Percentiles rank a stretch among this genome's conserved stretches.
Evolutionary conservation across 2,888 invertebrate species (phyloP).

Genomic region (Hetaerina titia): DNA sequence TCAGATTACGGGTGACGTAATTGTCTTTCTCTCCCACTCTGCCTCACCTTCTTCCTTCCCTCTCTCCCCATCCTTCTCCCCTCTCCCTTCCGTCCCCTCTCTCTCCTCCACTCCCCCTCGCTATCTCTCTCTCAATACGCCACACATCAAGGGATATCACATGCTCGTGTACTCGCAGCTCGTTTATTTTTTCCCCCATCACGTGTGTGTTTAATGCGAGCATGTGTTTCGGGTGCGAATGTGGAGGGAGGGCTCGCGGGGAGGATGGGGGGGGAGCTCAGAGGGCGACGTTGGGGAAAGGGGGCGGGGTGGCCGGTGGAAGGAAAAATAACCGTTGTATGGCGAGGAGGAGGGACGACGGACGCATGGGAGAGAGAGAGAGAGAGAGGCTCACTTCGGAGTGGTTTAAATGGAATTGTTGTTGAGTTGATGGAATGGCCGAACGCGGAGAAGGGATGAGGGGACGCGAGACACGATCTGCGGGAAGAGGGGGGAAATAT

Average conservation of each 20-base stretch:
- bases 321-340: slow-evolving; percentile 24
- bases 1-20: slow-evolving; percentile 64
- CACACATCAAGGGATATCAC: slow-evolving; percentile 9
- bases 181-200: neutral
- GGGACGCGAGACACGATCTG: neutral
- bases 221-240: neutral
- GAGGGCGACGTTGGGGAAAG: neutral
- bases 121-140: neutral
- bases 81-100: neutral
- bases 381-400: neutral
- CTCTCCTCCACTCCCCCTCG: neutral
- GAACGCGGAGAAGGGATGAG: neutral
- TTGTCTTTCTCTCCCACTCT: neutral
- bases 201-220: neutral
- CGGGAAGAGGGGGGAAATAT: neutral
- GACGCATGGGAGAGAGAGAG: neutral
- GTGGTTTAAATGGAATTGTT: slow-evolving; percentile 17
- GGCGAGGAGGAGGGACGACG: neutral
- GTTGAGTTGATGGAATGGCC: slow-evolving; percentile 10
- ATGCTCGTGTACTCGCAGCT: neutral
- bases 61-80: neutral
- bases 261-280: neutral
- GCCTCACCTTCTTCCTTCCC: neutral
- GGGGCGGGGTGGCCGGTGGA: neutral
- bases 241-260: neutral